phyloP scores from a whole-genome alignment of 2,797 vertebrate genomes.

The Hirundo rustica region DNA sequence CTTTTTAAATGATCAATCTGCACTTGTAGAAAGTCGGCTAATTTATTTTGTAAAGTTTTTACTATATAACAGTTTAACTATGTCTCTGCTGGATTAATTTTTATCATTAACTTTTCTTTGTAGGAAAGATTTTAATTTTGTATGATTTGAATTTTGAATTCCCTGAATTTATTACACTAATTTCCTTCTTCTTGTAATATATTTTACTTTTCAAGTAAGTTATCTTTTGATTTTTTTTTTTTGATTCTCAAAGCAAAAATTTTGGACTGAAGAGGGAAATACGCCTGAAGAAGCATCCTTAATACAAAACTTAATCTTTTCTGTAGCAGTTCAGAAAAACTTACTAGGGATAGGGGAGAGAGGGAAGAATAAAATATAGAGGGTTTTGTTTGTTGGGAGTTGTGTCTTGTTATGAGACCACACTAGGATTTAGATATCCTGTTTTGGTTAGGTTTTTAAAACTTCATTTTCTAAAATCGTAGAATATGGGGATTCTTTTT shows the following conservation, averaged over 20 bases:
- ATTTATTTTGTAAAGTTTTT: neutral
- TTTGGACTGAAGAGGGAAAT: neutral
- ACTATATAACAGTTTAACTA: neutral
- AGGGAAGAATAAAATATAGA: neutral
- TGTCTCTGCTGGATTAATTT: neutral
- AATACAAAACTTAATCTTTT: neutral
- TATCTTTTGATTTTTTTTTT: neutral
- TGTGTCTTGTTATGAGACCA: neutral
- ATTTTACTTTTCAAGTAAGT: neutral
- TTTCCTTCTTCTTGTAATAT: neutral
- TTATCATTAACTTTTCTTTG: neutral
- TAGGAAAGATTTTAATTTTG: neutral
- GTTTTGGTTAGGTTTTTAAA: neutral
- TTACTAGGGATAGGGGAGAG: accelerated
- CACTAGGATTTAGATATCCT: neutral
- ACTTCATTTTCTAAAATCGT: neutral
- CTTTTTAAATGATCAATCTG: accelerated
- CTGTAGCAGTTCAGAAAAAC: neutral
- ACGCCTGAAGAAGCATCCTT: neutral
- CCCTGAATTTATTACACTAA: neutral
- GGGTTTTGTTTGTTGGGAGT: neutral
- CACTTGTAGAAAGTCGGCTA: neutral
- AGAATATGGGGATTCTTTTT: neutral
- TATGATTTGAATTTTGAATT: neutral
- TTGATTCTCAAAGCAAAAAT: neutral